phyloP scores from a whole-genome alignment of 1,140 invertebrate species.

The Brachionus paranguensis region DNA sequence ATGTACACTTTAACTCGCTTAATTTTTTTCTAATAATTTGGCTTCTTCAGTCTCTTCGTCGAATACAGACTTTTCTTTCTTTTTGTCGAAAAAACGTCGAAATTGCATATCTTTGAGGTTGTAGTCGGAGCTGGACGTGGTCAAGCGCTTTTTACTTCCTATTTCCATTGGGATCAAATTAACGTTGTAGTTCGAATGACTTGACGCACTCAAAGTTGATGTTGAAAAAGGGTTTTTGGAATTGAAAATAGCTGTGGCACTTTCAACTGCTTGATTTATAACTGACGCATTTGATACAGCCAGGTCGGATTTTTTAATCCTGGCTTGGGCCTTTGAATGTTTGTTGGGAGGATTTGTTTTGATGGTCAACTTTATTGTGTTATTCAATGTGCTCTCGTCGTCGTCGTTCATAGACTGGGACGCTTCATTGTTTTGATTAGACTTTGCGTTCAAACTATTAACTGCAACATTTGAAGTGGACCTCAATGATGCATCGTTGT shows the following conservation, averaged over 20 bases:
- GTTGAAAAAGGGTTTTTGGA: neutral
- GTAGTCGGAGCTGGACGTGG: conserved; percentile 8
- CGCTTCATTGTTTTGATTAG: neutral
- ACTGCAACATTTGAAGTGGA: neutral
- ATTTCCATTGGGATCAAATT: conserved; percentile 24
- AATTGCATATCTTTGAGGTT: neutral
- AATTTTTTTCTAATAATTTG: neutral
- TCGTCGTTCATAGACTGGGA: neutral
- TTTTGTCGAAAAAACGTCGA: neutral
- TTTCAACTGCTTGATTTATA: conserved; percentile 9
- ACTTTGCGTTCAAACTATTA: neutral
- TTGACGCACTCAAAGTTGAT: neutral
- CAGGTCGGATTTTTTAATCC: conserved; percentile 1
- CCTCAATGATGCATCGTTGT: neutral
- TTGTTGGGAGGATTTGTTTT: neutral
- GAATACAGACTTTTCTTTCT: neutral
- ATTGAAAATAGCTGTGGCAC: conserved; percentile 18
- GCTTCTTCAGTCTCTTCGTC: neutral
- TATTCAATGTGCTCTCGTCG: neutral
- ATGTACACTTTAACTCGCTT: neutral
- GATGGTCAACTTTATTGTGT: neutral
- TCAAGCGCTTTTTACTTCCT: neutral
- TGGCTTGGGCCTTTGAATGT: neutral
- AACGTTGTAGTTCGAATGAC: conserved; percentile 33
- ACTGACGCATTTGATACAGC: conserved; percentile 21